A percentile compares a stretch with the other conserved stretches of the same genome.
Conservation (phyloP, 2,797 vertebrate species). For the Gephyroberyx darwinii region DNA sequence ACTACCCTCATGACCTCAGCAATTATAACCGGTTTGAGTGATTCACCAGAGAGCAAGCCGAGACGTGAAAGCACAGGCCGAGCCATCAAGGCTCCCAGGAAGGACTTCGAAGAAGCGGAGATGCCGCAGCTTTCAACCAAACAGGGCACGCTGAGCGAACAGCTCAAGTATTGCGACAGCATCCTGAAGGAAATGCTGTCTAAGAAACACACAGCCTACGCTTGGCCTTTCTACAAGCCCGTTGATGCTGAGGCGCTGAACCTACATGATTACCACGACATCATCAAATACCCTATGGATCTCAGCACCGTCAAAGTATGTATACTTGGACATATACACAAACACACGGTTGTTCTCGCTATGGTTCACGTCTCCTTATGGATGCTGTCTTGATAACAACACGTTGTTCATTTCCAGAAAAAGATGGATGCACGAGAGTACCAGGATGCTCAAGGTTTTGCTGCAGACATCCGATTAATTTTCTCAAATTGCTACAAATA, state of each 20-base stretch:
- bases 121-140: slow-evolving; percentile 77
- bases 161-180: slow-evolving; percentile 89
- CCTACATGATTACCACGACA: slow-evolving; percentile 95
- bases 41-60: slow-evolving; percentile 83
- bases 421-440: slow-evolving; percentile 94
- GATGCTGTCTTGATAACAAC: not conserved
- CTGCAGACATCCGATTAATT: slow-evolving; percentile 93
- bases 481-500: slow-evolving; percentile 99
- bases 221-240: slow-evolving; percentile 97
- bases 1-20: slow-evolving; percentile 84
- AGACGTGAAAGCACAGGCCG: slow-evolving; percentile 82
- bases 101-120: slow-evolving; percentile 83
- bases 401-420: slow-evolving; percentile 81
- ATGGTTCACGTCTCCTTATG: not conserved
- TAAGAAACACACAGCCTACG: slow-evolving; percentile 90
- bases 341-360: not conserved
- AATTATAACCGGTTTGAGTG: slow-evolving; percentile 81
- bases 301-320: slow-evolving; percentile 94
- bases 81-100: slow-evolving; percentile 84
- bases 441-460: slow-evolving; percentile 89
- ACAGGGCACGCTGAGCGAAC: slow-evolving; percentile 82
- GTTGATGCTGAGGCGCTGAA: slow-evolving; percentile 91
- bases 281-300: slow-evolving; percentile 99
- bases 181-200: slow-evolving; percentile 96
- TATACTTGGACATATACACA: not conserved